phyloP scores from a whole-genome alignment of 2,113 vertebrate genomes.

The Anguilla rostrata region DNA sequence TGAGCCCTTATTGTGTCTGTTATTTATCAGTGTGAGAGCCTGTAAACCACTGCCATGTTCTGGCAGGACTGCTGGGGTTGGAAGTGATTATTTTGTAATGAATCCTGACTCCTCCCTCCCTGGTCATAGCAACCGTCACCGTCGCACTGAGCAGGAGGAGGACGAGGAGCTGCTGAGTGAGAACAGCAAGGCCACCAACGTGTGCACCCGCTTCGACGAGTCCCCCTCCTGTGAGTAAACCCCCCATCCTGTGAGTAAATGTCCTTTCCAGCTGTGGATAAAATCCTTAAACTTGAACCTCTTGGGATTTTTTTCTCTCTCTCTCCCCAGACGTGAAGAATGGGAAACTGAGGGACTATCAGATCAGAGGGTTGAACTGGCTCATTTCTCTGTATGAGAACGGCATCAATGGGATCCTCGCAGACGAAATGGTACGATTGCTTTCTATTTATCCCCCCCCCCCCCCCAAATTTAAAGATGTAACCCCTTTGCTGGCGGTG shows the following conservation, averaged over 20 bases:
- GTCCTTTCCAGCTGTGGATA: neutral
- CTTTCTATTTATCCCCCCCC: neutral
- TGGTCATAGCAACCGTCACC: slow-evolving; percentile 83
- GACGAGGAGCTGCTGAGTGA: slow-evolving; percentile 95
- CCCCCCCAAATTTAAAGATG: neutral
- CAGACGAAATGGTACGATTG: slow-evolving; percentile 92
- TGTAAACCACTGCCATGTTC: neutral
- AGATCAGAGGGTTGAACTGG: slow-evolving; percentile 95
- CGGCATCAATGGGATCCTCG: slow-evolving; percentile 96
- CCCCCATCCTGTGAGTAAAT: too few species aligned
- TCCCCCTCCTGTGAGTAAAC: slow-evolving; percentile 90
- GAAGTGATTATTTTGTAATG: neutral
- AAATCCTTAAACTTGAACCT: neutral
- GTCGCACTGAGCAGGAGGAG: slow-evolving; percentile 95
- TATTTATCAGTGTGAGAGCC: neutral
- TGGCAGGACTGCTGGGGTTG: neutral
- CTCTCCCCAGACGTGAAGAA: slow-evolving; percentile 83
- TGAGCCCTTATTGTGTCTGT: neutral
- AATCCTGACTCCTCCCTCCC: neutral
- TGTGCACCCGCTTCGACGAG: slow-evolving; percentile 94
- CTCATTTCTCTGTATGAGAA: slow-evolving; percentile 99
- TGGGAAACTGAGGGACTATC: slow-evolving; percentile 95
- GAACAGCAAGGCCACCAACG: slow-evolving; percentile 90
- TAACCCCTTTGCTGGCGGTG: neutral
- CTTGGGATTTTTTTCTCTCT: slow-evolving; percentile 21